Evolutionary conservation across 2,113 vertebrate genomes (phyloP).

Genomic region (Phaethornis superciliosus): DNA sequence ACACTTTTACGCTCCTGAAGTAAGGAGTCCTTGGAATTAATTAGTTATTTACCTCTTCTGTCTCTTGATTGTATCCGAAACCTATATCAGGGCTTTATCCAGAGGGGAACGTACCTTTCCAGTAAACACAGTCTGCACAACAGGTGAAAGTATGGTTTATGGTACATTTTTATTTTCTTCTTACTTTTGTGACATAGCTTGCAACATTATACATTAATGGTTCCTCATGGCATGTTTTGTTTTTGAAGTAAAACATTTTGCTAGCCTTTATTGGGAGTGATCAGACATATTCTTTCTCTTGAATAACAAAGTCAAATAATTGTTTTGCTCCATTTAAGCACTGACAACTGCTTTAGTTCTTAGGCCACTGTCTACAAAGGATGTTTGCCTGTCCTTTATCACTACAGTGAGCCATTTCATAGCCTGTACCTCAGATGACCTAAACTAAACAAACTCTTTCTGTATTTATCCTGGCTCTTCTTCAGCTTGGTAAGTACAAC

Average conservation of each 20-base stretch:
- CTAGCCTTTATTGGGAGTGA: neutral
- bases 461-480: constrained; percentile 46
- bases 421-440: constrained; percentile 12
- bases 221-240: neutral
- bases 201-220: neutral
- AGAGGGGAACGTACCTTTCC: neutral
- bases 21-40: neutral
- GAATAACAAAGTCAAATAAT: neutral
- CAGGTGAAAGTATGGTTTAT: neutral
- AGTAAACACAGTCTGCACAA: neutral
- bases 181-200: neutral
- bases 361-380: neutral
- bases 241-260: neutral
- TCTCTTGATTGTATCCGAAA: neutral
- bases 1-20: neutral
- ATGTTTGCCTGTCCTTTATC: neutral
- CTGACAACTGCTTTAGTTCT: neutral
- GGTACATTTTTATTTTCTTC: neutral
- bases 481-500: constrained; percentile 28
- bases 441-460: constrained; percentile 59
- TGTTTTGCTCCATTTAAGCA: neutral
- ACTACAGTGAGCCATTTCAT: neutral
- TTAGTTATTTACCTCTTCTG: neutral
- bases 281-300: neutral
- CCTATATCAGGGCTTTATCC: neutral